Evolutionary conservation across 2,113 vertebrate species (phyloP), one percentile per base, ranked within the genome.

Genomic region (Echinops telfairi): DNA sequence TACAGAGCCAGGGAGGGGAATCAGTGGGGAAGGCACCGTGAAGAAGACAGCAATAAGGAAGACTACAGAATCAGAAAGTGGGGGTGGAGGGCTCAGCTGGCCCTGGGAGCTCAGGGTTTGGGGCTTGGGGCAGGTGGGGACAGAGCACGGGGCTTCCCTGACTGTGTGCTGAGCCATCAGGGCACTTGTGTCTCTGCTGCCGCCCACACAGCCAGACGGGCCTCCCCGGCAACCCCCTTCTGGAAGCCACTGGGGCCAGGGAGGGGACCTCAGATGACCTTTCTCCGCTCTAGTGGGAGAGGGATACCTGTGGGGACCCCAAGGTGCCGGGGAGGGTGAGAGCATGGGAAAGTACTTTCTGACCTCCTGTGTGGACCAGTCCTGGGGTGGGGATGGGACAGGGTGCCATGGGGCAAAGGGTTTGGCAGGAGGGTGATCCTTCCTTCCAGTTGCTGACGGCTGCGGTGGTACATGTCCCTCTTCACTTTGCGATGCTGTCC

Each of bases 241-340:
- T 0, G 4, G 79, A 16, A 33, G 53, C 17, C 25, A 17, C 47
- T 38, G 36, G 58, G 68, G 57, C 0, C 12, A 7, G 27, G 19
- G 20, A 57, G 43, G 76, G 31, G 66, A 36, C 66, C 53, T 62
- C 0, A 0, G 64, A 20, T 20, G n/a, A 31, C 47, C 36, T 90
- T 73, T 57, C 94, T 83, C 22, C 9, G 40, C 36, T 80, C n/a
- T 40, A 8, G 40, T 19, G 68, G 29, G 36, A 80, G 11, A 62
- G 57, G n/a, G 25, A 38, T 1, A 5, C 38, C 73, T 62, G 27
- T 76, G 22, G 4, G 85, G 22, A 31, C 64, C 64, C 43, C 20
- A 73, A 47, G 58, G 40, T 0, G 0, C 36, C 43, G n/a, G 23
- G 75, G 23, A 3, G 1, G 16, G 6, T 60, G 57, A 62, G 16